These are phyloP conservation scores for Empidonax alnorum DNA, from an alignment of 2,113 vertebrate genomes.

Conservation along the genomic window DNA sequence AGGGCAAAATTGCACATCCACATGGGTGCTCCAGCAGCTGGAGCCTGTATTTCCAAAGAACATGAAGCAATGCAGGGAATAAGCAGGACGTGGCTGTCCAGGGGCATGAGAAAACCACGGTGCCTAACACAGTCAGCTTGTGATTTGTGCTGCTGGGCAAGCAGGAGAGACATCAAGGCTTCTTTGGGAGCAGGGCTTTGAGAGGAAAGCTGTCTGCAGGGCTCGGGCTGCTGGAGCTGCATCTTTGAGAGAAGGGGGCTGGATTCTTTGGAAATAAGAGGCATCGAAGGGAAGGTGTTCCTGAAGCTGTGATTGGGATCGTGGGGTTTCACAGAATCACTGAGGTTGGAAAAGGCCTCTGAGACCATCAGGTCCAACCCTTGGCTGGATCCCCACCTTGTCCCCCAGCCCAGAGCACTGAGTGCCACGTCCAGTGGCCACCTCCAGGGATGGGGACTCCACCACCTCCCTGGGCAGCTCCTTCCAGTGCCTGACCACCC, in stretches of 20 bases:
- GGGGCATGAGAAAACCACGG: rapidly evolving
- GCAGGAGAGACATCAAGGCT: not conserved
- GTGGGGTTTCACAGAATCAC: not conserved
- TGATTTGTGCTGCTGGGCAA: not conserved
- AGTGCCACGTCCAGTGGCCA: not conserved
- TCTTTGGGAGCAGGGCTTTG: not conserved
- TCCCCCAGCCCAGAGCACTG: not conserved
- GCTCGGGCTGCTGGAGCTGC: not conserved
- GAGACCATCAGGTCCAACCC: not conserved
- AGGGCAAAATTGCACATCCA: not conserved
- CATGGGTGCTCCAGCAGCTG: not conserved
- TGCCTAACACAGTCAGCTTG: not conserved
- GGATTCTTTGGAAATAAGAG: not conserved
- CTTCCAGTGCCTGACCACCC: not conserved
- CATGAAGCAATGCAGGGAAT: not conserved
- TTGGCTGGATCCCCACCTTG: not conserved
- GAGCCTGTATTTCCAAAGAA: not conserved
- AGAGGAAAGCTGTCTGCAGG: not conserved
- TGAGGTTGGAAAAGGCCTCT: not conserved
- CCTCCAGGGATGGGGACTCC: not conserved
- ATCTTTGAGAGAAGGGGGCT: not conserved
- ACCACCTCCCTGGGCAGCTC: not conserved
- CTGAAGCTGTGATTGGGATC: rapidly evolving
- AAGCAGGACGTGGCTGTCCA: not conserved
- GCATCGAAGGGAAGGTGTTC: not conserved